Evolutionary conservation across 2,797 vertebrate genomes (phyloP).

Genomic region (Anniella stebbinsi): DNA sequence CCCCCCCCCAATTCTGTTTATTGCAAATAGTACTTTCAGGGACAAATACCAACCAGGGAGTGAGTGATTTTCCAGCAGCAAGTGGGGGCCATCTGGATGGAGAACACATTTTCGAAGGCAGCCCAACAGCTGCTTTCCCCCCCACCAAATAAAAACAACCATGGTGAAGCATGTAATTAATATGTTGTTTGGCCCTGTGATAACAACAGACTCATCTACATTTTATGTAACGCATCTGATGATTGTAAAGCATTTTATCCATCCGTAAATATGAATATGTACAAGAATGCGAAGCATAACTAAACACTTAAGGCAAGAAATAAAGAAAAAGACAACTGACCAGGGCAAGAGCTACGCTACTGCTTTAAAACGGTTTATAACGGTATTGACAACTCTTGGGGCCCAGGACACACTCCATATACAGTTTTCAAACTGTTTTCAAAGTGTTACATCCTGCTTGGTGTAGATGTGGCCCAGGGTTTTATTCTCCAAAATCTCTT

Average conservation of each 20-base stretch:
- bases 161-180: neutral
- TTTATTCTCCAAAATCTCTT: neutral
- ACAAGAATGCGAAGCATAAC: slow-evolving; percentile 19
- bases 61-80: neutral
- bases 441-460: no score
- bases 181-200: neutral
- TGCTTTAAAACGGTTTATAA: no score
- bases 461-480: neutral
- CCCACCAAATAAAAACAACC: no score
- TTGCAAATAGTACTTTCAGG: neutral
- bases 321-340: neutral
- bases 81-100: no score
- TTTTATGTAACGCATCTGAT: neutral
- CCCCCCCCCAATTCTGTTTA: neutral
- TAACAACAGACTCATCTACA: neutral
- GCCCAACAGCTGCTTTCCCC: neutral
- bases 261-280: neutral
- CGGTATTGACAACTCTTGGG: no score
- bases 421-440: no score
- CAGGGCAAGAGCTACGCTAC: no score
- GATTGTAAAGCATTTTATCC: neutral
- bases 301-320: slow-evolving; percentile 1
- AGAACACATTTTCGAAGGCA: neutral
- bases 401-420: no score
- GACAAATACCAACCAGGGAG: neutral